Conservation (phyloP, 2,888 invertebrate species). For the Ypsolopha sequella region DNA sequence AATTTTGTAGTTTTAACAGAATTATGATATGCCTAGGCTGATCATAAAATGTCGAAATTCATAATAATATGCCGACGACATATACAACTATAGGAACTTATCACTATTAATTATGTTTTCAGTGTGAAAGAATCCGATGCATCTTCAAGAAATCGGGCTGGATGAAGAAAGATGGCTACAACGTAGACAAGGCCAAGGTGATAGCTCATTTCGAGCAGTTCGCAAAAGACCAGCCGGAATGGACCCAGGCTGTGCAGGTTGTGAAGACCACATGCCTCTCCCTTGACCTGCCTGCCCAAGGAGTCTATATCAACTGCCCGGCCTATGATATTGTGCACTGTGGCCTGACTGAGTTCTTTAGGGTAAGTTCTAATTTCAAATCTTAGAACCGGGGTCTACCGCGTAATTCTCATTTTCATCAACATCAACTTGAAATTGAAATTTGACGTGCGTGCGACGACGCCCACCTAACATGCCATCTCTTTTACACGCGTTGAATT, state of each 20-base stretch:
- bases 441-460: no score
- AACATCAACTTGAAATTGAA: no score
- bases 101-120: slow-evolving; percentile 3
- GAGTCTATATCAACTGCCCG: slow-evolving; percentile 33
- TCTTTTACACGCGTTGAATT: no score
- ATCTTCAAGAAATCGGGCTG: slow-evolving; percentile 33
- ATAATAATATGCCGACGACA: no score
- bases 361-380: slow-evolving; percentile 20
- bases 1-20: no score
- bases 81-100: background rate
- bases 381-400: no score
- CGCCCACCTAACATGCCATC: no score
- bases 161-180: slow-evolving; percentile 14
- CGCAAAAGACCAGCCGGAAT: slow-evolving; percentile 27
- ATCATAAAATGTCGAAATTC: no score
- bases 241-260: slow-evolving; percentile 29
- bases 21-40: no score
- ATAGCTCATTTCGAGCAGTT: slow-evolving; percentile 26
- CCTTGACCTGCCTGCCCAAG: slow-evolving; percentile 28
- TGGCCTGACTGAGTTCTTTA: slow-evolving; percentile 27
- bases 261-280: slow-evolving; percentile 28
- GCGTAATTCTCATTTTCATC: no score
- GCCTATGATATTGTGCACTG: slow-evolving; percentile 41
- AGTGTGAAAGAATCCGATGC: slow-evolving; percentile 42
- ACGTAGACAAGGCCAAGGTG: slow-evolving; percentile 29